phyloP scores from a whole-genome alignment of 2,888 invertebrate species.

The Clistopyga incitator region DNA sequence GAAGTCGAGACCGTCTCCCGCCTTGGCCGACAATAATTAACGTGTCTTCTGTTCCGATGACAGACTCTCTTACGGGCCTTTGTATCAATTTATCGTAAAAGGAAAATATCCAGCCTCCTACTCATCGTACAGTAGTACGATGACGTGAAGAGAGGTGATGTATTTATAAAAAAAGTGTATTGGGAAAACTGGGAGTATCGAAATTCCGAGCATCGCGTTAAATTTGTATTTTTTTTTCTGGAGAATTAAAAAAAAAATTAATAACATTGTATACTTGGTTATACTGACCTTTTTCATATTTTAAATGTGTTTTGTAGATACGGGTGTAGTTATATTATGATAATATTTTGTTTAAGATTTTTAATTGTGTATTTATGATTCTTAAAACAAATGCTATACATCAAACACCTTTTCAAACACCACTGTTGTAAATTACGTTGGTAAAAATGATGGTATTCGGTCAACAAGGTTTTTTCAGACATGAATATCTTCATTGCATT shows the following conservation, averaged over 20 bases:
- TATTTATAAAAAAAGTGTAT: neutral
- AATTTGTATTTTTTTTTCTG: too few relatives aligned
- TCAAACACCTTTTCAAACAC: too few relatives aligned
- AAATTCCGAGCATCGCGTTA: too few relatives aligned
- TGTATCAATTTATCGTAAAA: constrained; percentile 50
- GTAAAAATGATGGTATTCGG: too few relatives aligned
- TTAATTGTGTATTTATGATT: too few relatives aligned
- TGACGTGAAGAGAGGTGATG: neutral
- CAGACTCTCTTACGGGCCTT: constrained; percentile 52
- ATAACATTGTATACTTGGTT: neutral
- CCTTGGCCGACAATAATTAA: constrained; percentile 64
- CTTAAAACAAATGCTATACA: too few relatives aligned
- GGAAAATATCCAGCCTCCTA: constrained; percentile 25
- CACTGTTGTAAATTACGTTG: too few relatives aligned
- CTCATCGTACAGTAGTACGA: neutral
- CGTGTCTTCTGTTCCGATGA: constrained; percentile 60
- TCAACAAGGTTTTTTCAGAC: neutral
- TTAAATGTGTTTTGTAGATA: too few relatives aligned
- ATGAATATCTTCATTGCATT: neutral
- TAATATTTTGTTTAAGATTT: too few relatives aligned
- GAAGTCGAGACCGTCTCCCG: constrained; percentile 29
- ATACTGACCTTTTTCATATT: too few relatives aligned
- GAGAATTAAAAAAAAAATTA: neutral
- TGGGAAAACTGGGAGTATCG: neutral
- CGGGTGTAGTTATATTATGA: too few relatives aligned